Percentiles rank a stretch among this genome's conserved stretches.
Evolutionary conservation across 2,888 invertebrate genomes (phyloP).

Genomic region (Apodemia mormo): DNA sequence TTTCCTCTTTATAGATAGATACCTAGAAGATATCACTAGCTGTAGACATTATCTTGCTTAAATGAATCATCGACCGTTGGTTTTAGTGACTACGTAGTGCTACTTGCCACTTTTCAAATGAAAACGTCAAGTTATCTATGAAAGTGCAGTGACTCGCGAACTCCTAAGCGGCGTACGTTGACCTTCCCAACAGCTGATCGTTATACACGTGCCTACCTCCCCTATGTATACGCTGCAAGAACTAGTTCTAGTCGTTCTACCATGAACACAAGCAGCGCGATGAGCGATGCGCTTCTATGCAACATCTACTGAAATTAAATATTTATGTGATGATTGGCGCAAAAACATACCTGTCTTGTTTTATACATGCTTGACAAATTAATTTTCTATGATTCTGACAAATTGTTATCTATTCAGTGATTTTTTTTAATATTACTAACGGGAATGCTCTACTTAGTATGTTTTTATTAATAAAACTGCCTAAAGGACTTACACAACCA

Average conservation of each 20-base stretch:
- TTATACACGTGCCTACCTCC: conserved; percentile 40
- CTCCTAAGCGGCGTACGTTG: conserved; percentile 38
- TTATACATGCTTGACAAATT: too few species aligned
- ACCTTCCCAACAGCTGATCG: conserved; percentile 45
- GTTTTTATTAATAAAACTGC: too few species aligned
- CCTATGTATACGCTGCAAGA: conserved; percentile 29
- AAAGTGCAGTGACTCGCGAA: conserved; percentile 52
- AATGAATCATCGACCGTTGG: conserved; percentile 32
- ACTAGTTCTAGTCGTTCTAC: conserved; percentile 33
- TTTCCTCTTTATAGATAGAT: too few species aligned
- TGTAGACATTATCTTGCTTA: neutral
- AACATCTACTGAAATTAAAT: neutral
- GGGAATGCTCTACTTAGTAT: too few species aligned
- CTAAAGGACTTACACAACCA: too few species aligned
- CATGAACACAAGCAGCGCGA: neutral
- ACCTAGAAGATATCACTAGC: too few species aligned
- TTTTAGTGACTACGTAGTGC: conserved; percentile 20
- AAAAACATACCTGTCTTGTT: too few species aligned
- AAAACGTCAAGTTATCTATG: conserved; percentile 17
- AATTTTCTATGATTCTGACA: too few species aligned
- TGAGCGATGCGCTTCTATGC: neutral
- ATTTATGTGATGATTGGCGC: too few species aligned
- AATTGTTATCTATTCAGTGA: too few species aligned
- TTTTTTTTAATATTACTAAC: too few species aligned
- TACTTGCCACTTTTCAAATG: conserved; percentile 21